These are phyloP conservation scores for Drosophila prosaltans DNA, from an alignment of 1,140 invertebrate species.

Conservation along the genomic window DNA sequence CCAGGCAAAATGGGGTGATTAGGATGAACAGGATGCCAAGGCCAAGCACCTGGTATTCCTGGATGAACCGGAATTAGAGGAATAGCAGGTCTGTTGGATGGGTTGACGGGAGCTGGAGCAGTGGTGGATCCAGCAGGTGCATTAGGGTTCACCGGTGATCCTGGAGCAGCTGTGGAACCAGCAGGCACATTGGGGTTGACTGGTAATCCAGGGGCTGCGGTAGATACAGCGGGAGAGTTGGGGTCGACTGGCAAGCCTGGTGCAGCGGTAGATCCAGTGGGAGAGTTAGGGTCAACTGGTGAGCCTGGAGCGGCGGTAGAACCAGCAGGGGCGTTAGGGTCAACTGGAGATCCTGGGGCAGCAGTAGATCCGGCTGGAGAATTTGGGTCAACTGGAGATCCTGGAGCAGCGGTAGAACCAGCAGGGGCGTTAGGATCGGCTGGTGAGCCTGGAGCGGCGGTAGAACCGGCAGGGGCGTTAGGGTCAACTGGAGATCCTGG, in stretches of 20 bases:
- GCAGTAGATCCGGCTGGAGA: no score
- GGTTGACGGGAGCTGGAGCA: slow-evolving; percentile 1
- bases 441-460: slow-evolving; percentile 6
- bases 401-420: not conserved
- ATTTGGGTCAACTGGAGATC: slow-evolving; percentile 31
- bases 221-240: slow-evolving; percentile 20
- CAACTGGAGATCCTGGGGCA: slow-evolving; percentile 5
- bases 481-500: slow-evolving; percentile 9
- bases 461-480: slow-evolving; percentile 6
- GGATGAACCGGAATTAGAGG: slow-evolving; percentile 19
- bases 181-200: slow-evolving; percentile 11
- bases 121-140: slow-evolving; percentile 15
- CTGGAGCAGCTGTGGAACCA: not conserved
- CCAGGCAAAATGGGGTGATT: slow-evolving; percentile 18
- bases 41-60: slow-evolving; percentile 41
- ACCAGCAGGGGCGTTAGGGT: slow-evolving; percentile 9
- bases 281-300: slow-evolving; percentile 21
- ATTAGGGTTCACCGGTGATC: slow-evolving; percentile 9
- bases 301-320: not conserved
- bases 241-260: slow-evolving; percentile 11
- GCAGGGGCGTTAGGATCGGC: slow-evolving; percentile 22
- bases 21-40: slow-evolving; percentile 41
- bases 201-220: slow-evolving; percentile 7
- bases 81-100: slow-evolving; percentile 5
- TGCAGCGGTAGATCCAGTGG: slow-evolving; percentile 16